phyloP scores from a whole-genome alignment of 2,888 invertebrate genomes.

The Oasisia sp. region DNA sequence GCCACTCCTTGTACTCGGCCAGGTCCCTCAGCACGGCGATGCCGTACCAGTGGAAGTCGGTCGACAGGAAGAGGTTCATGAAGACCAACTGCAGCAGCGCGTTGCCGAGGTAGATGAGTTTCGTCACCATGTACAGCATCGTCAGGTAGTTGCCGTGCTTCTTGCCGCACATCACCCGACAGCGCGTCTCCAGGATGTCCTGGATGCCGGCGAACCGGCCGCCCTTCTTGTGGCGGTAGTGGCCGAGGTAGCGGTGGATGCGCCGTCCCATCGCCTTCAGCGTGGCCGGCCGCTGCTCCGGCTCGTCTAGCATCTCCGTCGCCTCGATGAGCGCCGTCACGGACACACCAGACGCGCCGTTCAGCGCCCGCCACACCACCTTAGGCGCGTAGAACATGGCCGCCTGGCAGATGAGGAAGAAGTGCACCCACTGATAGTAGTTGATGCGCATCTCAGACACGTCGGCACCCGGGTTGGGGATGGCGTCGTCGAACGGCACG shows the following conservation, averaged over 20 bases:
- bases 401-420: slow-evolving; percentile 26
- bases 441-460: slow-evolving; percentile 25
- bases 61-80: slow-evolving; percentile 23
- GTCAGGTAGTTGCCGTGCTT: slow-evolving; percentile 23
- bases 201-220: slow-evolving; percentile 18
- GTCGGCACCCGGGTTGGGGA: slow-evolving; percentile 19
- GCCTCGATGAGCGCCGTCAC: slow-evolving; percentile 24
- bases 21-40: slow-evolving; percentile 19
- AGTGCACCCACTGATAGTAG: slow-evolving; percentile 27
- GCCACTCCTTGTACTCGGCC: not conserved
- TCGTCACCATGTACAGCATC: slow-evolving; percentile 23
- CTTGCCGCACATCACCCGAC: not conserved
- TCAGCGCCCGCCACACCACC: slow-evolving; percentile 22
- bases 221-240: slow-evolving; percentile 5
- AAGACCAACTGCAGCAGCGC: slow-evolving; percentile 20
- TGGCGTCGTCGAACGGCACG: slow-evolving; percentile 7
- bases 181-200: not conserved
- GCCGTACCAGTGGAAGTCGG: slow-evolving; percentile 24
- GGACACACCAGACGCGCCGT: slow-evolving; percentile 24
- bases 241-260: slow-evolving; percentile 24
- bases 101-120: slow-evolving; percentile 19
- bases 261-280: slow-evolving; percentile 22
- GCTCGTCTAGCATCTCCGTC: slow-evolving; percentile 25
- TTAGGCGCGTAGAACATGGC: slow-evolving; percentile 25
- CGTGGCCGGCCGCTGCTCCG: slow-evolving; percentile 18